These are phyloP conservation scores for Pemphredon lugubris DNA, from an alignment of 2,888 invertebrate species.

Conservation along the genomic window DNA sequence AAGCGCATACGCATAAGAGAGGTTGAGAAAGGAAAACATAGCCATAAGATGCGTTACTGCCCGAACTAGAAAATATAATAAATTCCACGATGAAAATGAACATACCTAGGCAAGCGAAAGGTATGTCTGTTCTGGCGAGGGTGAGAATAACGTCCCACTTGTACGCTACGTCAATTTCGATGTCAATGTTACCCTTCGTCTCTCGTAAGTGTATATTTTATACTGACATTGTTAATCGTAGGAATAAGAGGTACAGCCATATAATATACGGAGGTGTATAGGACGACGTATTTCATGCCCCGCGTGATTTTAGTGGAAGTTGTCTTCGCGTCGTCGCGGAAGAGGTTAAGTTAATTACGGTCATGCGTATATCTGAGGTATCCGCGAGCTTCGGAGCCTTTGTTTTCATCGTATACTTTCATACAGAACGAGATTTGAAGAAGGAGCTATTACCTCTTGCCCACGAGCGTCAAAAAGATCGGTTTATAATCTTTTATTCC, in stretches of 20 bases:
- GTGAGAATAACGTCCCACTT: conserved; percentile 65
- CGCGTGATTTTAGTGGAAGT: conserved; percentile 20
- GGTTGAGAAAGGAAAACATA: conserved; percentile 15
- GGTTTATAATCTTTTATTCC: too few relatives aligned
- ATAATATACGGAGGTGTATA: conserved; percentile 20
- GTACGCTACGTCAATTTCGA: conserved; percentile 74
- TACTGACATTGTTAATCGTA: conserved; percentile 68
- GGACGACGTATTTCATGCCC: conserved; percentile 10
- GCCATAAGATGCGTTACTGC: conserved; percentile 51
- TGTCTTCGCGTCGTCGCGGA: conserved; percentile 3
- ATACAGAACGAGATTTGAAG: not conserved
- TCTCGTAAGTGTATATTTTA: conserved; percentile 72
- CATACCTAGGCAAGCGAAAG: conserved; percentile 5
- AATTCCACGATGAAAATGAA: conserved; percentile 12
- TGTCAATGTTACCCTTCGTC: conserved; percentile 74
- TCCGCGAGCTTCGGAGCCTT: conserved; percentile 27
- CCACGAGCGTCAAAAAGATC: too few relatives aligned
- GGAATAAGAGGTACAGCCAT: conserved; percentile 40
- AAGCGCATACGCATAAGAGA: not conserved
- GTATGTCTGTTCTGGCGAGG: conserved; percentile 40
- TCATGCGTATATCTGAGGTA: conserved; percentile 9
- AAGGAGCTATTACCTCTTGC: too few relatives aligned
- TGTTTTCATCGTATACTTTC: not conserved
- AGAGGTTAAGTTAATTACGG: conserved; percentile 16
- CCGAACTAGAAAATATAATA: conserved; percentile 40